phyloP scores from a whole-genome alignment of 2,797 vertebrate species.

The Phalloptychus januarius region DNA sequence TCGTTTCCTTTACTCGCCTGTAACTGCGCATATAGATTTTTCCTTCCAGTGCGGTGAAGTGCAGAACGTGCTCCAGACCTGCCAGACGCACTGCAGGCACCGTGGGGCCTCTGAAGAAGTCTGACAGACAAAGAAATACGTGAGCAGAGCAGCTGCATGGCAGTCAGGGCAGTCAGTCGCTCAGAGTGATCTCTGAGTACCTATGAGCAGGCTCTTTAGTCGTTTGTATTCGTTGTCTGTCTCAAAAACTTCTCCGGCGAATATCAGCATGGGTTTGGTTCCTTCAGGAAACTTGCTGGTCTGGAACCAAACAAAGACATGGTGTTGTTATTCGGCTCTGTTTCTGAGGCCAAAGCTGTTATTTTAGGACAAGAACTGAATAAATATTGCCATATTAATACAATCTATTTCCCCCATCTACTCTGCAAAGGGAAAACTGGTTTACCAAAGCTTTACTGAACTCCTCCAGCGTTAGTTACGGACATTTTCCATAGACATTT shows the following conservation, averaged over 20 bases:
- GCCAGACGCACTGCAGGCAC: constrained; percentile 89
- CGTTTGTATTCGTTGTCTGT: constrained; percentile 85
- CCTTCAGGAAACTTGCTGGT: constrained; percentile 90
- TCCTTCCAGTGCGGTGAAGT: constrained; percentile 92
- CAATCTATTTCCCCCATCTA: background rate
- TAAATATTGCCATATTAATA: background rate
- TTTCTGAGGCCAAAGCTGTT: no score
- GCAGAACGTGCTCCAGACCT: constrained; percentile 90
- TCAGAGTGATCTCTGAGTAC: constrained; percentile 58
- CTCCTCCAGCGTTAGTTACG: no score
- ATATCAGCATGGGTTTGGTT: constrained; percentile 95
- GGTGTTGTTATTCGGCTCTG: background rate
- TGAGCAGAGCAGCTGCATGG: no score
- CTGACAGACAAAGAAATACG: constrained; percentile 64
- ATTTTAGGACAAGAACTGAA: background rate
- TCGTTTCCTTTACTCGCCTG: constrained; percentile 77
- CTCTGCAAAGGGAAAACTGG: background rate
- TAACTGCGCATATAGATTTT: constrained; percentile 95
- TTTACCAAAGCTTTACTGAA: background rate
- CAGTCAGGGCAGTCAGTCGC: no score
- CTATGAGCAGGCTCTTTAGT: constrained; percentile 89
- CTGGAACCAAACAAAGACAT: constrained; percentile 65
- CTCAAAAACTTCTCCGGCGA: constrained; percentile 92
- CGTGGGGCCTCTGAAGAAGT: constrained; percentile 93
- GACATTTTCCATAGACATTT: no score